Conservation (phyloP, 2,113 vertebrate genomes). For the Leptodactylus fuscus region DNA sequence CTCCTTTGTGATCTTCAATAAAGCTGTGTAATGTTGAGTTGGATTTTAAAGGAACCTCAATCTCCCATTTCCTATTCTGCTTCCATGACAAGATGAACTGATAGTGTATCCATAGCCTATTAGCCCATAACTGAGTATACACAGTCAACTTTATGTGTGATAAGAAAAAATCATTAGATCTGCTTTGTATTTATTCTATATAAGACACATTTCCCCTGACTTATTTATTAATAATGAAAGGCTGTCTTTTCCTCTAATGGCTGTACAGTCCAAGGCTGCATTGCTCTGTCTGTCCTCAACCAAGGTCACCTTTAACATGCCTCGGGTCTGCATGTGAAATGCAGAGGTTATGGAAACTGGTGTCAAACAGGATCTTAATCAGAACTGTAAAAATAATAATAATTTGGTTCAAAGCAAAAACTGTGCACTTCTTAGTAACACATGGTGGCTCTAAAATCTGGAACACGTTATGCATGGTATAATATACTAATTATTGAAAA, state of each 20-base stretch:
- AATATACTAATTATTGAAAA: neutral
- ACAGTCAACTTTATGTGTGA: neutral
- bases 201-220: neutral
- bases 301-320: conserved; percentile 53
- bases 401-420: neutral
- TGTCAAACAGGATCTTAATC: conserved; percentile 44
- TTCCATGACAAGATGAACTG: no score
- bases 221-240: conserved; percentile 30
- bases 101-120: no score
- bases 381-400: conserved; percentile 1
- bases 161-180: neutral
- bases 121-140: no score
- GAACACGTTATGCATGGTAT: neutral
- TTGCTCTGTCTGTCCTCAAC: conserved; percentile 43
- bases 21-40: no score
- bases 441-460: neutral
- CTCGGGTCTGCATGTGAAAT: conserved; percentile 25
- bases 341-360: conserved; percentile 36
- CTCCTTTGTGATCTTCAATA: no score
- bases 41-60: no score
- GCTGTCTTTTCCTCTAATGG: conserved; percentile 20
- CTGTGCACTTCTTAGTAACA: neutral
- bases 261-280: conserved; percentile 30
- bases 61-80: no score
- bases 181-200: neutral